These are phyloP conservation scores for Urocitellus parryii DNA, from an alignment of 2,113 vertebrate genomes.

Conservation along the genomic window DNA sequence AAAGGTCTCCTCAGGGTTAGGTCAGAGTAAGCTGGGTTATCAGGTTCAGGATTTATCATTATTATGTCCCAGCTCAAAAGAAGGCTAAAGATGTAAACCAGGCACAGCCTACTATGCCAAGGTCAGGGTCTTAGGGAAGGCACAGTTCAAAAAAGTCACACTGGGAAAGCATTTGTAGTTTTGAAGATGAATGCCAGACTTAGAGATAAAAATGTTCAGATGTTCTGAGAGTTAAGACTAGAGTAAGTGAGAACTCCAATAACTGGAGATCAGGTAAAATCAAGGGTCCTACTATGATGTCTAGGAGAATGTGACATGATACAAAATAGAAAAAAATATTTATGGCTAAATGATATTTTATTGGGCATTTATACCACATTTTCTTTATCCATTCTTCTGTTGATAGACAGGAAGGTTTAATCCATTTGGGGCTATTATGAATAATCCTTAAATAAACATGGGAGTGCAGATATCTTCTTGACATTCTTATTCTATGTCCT, in stretches of 20 bases:
- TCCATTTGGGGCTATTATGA: not conserved
- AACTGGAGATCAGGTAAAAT: not conserved
- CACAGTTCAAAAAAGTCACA: not conserved
- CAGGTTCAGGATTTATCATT: not conserved
- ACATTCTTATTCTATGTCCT: not conserved
- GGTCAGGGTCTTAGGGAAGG: not conserved
- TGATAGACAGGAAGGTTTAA: not conserved
- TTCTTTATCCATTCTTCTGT: too few species aligned
- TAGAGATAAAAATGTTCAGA: not conserved
- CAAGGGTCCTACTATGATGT: not conserved
- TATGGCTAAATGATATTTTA: not conserved
- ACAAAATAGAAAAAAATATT: not conserved
- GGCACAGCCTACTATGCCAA: not conserved
- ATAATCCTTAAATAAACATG: not conserved
- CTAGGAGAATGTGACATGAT: not conserved
- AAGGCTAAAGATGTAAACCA: not conserved
- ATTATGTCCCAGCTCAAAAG: not conserved
- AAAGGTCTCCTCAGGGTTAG: not conserved
- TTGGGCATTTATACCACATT: not conserved
- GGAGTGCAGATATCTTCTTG: not conserved
- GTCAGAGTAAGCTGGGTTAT: not conserved
- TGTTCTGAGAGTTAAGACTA: not conserved
- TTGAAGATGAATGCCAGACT: not conserved
- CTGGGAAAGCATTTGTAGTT: not conserved
- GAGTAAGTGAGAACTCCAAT: not conserved